Percentiles rank a stretch among this genome's conserved stretches.
Evolutionary conservation across 2,797 vertebrate genomes (phyloP).

Genomic region (Buphagus erythrorhynchus): DNA sequence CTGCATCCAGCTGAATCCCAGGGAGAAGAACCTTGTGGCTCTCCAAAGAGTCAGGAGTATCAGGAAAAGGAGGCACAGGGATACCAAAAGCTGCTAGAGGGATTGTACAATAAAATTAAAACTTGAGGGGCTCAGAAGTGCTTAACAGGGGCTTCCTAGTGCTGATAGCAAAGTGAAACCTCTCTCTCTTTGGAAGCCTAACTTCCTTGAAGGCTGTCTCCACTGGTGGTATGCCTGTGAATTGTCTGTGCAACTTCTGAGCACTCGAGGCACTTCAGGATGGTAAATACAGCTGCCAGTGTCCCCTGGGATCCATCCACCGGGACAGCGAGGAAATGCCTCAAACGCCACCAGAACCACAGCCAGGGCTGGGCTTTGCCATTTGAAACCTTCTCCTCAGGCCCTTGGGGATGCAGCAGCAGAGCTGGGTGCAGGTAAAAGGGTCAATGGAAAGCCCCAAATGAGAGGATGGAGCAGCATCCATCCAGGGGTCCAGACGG

Average conservation of each 20-base stretch:
- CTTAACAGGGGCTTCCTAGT: neutral
- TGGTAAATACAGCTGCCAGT: neutral
- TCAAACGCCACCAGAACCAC: neutral
- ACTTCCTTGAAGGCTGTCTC: neutral
- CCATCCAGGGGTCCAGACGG: neutral
- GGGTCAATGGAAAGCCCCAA: neutral
- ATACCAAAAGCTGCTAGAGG: neutral
- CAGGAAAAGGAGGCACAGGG: neutral
- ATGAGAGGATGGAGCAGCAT: too few relatives aligned
- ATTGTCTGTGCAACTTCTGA: neutral
- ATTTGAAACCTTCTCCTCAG: neutral
- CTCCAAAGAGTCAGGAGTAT: neutral
- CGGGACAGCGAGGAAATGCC: neutral
- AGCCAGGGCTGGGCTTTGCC: neutral
- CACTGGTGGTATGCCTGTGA: neutral
- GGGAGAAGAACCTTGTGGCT: neutral
- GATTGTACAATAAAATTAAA: neutral
- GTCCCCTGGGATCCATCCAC: neutral
- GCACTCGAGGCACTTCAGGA: neutral
- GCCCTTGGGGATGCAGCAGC: neutral
- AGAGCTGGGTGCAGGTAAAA: neutral
- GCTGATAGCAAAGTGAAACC: neutral
- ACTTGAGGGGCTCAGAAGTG: neutral
- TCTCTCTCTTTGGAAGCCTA: neutral
- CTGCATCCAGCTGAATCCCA: neutral